Evolutionary conservation across 2,113 vertebrate species (phyloP).

Genomic region (Brachyhypopomus occidentalis): DNA sequence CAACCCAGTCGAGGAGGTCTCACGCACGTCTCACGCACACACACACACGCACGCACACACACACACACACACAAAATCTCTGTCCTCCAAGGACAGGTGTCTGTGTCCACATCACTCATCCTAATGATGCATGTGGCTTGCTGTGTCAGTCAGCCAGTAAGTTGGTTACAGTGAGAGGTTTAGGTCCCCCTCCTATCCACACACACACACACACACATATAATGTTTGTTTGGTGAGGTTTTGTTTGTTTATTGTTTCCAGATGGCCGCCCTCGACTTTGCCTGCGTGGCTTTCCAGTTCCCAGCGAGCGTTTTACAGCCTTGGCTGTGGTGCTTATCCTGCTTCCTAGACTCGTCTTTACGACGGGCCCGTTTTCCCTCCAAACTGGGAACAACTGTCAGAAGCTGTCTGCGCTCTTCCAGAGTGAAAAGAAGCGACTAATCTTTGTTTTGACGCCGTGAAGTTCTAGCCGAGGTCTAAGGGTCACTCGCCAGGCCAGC

Average conservation of each 20-base stretch:
- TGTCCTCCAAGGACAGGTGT: conserved; percentile 64
- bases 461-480: conserved; percentile 52
- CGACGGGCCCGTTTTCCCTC: conserved; percentile 71
- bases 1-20: too few relatives aligned
- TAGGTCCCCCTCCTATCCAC: neutral
- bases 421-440: conserved; percentile 38
- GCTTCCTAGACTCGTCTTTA: conserved; percentile 79
- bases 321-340: conserved; percentile 80
- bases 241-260: conserved; percentile 86
- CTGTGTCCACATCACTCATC: conserved; percentile 66
- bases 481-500: conserved; percentile 45
- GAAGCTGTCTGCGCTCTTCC: conserved; percentile 60
- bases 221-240: conserved; percentile 79
- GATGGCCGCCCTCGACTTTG: conserved; percentile 81
- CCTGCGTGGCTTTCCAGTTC: conserved; percentile 82
- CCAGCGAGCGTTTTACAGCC: conserved; percentile 80
- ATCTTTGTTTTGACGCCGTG: conserved; percentile 51
- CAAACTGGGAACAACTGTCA: conserved; percentile 78
- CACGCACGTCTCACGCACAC: neutral
- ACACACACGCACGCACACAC: conserved; percentile 67
- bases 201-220: neutral
- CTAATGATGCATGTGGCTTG: conserved; percentile 68
- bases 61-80: conserved; percentile 57
- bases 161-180: conserved; percentile 38
- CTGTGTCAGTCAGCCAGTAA: conserved; percentile 13